Conservation (phyloP, 2,113 vertebrate genomes). For the Cyphomyrus discorhynchus region DNA sequence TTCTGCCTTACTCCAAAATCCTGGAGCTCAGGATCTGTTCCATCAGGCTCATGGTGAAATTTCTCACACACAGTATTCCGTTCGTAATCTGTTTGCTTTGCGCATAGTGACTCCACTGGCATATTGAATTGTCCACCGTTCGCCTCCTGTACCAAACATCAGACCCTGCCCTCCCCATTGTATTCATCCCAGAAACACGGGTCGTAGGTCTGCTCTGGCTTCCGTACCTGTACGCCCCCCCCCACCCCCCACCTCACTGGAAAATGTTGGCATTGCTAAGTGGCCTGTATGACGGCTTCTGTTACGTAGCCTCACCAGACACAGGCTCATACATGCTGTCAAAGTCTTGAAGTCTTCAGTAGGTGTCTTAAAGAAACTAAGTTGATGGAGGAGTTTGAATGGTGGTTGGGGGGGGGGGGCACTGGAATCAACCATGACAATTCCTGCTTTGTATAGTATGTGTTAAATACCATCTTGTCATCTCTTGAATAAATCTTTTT, state of each 20-base stretch:
- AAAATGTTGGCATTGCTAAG: background rate
- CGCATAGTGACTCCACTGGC: background rate
- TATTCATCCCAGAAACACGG: background rate
- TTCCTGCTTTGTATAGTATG: slow-evolving; percentile 28
- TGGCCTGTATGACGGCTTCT: background rate
- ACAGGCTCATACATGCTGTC: background rate
- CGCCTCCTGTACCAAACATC: background rate
- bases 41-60: background rate
- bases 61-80: background rate
- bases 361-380: background rate
- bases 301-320: background rate
- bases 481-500: slow-evolving; percentile 39
- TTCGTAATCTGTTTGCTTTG: background rate
- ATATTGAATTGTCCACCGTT: background rate
- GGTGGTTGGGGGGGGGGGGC: background rate
- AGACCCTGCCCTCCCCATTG: background rate
- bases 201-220: background rate
- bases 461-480: slow-evolving; percentile 30
- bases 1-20: slow-evolving; percentile 14
- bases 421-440: background rate
- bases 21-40: background rate
- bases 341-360: background rate
- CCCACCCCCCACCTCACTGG: background rate
- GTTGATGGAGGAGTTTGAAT: background rate
- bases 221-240: background rate